Conservation (phyloP, 2,113 vertebrate genomes). For the Amblyopsis rosae region DNA sequence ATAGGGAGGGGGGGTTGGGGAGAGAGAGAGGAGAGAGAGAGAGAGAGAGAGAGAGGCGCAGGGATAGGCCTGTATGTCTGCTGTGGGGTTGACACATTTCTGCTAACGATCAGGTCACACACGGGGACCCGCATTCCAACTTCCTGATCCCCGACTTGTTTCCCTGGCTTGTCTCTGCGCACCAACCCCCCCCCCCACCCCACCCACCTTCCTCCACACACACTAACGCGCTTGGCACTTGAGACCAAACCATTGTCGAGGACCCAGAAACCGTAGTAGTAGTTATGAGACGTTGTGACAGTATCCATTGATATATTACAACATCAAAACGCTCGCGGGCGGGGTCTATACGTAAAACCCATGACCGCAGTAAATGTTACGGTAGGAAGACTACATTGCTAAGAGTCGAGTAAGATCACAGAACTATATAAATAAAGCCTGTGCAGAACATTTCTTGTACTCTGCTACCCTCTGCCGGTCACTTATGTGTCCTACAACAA, state of each 20-base stretch:
- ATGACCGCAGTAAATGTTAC: not conserved
- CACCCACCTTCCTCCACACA: not conserved
- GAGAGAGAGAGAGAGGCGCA: constrained; percentile 20
- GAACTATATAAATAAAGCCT: not conserved
- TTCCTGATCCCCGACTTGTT: constrained; percentile 73
- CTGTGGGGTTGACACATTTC: constrained; percentile 86
- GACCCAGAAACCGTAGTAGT: constrained; percentile 18
- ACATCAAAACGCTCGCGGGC: too few species aligned
- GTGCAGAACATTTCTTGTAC: constrained; percentile 36
- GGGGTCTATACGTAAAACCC: too few species aligned
- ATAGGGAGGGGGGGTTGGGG: too few species aligned
- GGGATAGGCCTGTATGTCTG: constrained; percentile 49
- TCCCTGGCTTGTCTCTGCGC: constrained; percentile 39
- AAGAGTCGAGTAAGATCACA: too few species aligned
- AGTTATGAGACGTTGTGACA: too few species aligned
- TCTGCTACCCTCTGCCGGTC: constrained; percentile 70
- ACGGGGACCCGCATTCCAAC: constrained; percentile 86
- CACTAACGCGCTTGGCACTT: not conserved
- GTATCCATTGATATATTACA: too few species aligned
- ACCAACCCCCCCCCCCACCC: not conserved
- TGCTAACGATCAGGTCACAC: constrained; percentile 99
- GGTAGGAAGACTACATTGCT: too few species aligned
- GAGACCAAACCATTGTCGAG: constrained; percentile 10
- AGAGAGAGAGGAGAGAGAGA: not conserved
- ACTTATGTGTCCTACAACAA: not conserved